Base-by-base conservation (phyloP, 2,113 vertebrate genomes). In the Amblyopsis rosae region DNA sequence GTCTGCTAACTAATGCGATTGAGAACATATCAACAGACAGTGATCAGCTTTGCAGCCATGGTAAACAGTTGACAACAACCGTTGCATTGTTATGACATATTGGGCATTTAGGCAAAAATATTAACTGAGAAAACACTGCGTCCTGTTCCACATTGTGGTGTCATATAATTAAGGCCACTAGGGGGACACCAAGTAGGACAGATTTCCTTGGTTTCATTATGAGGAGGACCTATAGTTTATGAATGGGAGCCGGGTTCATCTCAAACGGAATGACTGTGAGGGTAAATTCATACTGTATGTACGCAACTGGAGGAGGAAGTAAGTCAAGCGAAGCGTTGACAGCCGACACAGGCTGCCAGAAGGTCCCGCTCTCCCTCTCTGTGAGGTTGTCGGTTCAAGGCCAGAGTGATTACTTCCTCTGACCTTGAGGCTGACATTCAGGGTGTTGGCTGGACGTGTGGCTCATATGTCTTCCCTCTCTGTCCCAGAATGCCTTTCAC, bases 371-470 rank as follows among this genome's bases (percentile, higher is more conserved):
- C 57, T 75, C 67, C 17, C 15, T 5, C 13, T n/a, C 50, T 10
- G 16, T 10, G 58, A 19, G 10, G 16, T 45, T 61, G n/a, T 45
- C 16, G 47, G 6, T 10, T 51, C 69, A 57, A 50, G 63, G 79
- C 66, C 57, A 6, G 72, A 70, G 45, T 19, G 56, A 60, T 54
- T 12, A 59, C 65, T 59, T 68, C 69, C 41, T 73, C 67, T 87
- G 85, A 87, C 89, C 87, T 91, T 88, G 82, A 88, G 77, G 68
- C 70, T 62, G 65, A 8, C 35, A 41, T 41, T 41, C 7, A 5
- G 58, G 82, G n/a, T 72, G 35, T 41, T 41, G 35, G 35, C 35
- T 41, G 35, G 35, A 41, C 35, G 7, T 1, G 35, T 1, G 7
- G 35, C 4, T 41, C 7, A 5, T 8, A 41, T 41, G 35, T 8